These are phyloP conservation scores for Phoebastria nigripes DNA, from an alignment of 2,797 vertebrate genomes.

Conservation along the genomic window DNA sequence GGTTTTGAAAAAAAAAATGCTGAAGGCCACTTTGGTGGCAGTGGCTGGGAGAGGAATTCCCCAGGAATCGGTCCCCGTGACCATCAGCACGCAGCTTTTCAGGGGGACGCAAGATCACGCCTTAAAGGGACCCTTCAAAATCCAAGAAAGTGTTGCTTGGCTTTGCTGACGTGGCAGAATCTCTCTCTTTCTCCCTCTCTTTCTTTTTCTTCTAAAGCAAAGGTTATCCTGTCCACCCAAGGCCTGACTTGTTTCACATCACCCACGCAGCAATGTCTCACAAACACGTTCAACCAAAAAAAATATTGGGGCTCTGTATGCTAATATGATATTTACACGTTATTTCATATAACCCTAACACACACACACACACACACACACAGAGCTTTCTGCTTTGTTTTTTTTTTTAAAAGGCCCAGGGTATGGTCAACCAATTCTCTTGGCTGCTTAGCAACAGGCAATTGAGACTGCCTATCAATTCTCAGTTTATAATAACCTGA, in stretches of 20 bases:
- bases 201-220: background rate
- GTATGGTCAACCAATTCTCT: constrained; percentile 40
- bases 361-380: background rate
- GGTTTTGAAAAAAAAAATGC: fast-evolving
- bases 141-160: background rate
- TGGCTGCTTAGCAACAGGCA: constrained; percentile 69
- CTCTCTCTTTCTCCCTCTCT: background rate
- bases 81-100: background rate
- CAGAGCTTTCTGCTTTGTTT: background rate
- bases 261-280: background rate
- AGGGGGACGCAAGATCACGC: fast-evolving
- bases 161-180: background rate
- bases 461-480: constrained; percentile 62
- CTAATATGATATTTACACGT: background rate
- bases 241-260: background rate
- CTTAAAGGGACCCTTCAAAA: background rate
- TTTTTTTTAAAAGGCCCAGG: background rate
- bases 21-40: background rate
- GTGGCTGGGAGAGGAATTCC: background rate
- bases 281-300: background rate
- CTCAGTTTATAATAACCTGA: constrained; percentile 68
- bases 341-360: background rate
- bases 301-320: background rate
- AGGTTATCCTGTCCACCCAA: background rate
- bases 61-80: background rate